Evolutionary conservation across 2,113 vertebrate genomes (phyloP), one percentile per base, ranked within the genome.

Genomic region (Erpornis zantholeuca): DNA sequence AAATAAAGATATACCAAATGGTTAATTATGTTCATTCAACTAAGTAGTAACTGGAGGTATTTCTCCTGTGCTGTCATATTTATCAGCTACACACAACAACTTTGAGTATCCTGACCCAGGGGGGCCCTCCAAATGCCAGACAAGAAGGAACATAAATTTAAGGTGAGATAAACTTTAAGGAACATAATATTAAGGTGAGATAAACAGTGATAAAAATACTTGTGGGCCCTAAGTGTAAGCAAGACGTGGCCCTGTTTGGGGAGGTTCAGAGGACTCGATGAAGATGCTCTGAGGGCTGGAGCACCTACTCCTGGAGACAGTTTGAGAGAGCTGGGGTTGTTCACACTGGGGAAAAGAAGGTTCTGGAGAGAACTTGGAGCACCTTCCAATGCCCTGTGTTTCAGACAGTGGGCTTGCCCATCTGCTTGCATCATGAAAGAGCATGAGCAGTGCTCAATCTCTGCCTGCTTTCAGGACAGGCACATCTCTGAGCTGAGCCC

Each of bases 241-340:
- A 61, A 54, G 63, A 27, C 0, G 0, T 19, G 40, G 17, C 22
- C 6, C 5, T 76, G 36, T 36, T 68, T 36, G 53, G 27, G 53
- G 9, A 36, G 18, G 11, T 68, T 52, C 14, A 33, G 36, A 52
- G 31, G 31, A 27, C 9, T 42, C 40, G 12, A 9, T 19, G 31
- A 76, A 36, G 40, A 27, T 28, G 40, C 12, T 28, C 56, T 56
- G 47, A 49, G 29, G 21, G 49, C 31, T 70, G 54, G 17, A 61
- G 10, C 29, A 54, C 6, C 40, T 42, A 3, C 12, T 59, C 6
- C 44, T 69, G 35, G 49, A 56, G 47, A 56, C 12, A 54, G 15
- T 16, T 18, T 49, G 71, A 31, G n/a, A 23, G 10, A 54, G 5
- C 8, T 54, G n/a, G 17, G 5, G 18, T 4, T 68, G n/a, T 3